Conservation (phyloP, 2,888 invertebrate genomes). For the Poecilus cupreus region DNA sequence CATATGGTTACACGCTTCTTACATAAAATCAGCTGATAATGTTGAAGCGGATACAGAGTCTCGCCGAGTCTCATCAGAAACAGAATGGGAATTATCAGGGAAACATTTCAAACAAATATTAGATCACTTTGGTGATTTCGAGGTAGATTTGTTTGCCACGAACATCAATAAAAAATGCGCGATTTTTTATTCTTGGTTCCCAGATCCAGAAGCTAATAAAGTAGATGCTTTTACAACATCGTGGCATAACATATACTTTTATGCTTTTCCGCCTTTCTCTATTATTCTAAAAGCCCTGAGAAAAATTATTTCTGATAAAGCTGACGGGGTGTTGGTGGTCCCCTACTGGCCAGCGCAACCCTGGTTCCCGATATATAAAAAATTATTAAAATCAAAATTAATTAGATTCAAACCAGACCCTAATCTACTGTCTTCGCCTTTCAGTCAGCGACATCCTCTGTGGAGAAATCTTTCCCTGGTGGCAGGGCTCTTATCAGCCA, state of each 20-base stretch:
- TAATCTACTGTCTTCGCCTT: constrained; percentile 63
- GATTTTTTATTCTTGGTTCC: not conserved
- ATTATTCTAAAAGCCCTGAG: constrained; percentile 51
- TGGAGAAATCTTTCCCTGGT: constrained; percentile 64
- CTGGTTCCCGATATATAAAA: constrained; percentile 61
- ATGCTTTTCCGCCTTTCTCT: constrained; percentile 62
- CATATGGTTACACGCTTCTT: constrained; percentile 50
- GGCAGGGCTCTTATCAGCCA: constrained; percentile 64
- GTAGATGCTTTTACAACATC: constrained; percentile 60
- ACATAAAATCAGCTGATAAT: constrained; percentile 42
- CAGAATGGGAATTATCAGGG: no score
- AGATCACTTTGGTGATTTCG: no score
- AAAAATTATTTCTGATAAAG: constrained; percentile 62
- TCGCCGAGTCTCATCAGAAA: not conserved
- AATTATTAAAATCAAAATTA: constrained; percentile 35
- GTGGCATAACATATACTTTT: constrained; percentile 45
- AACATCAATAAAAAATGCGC: no score
- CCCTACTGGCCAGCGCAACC: constrained; percentile 61
- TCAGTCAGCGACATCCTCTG: constrained; percentile 63
- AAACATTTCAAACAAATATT: no score
- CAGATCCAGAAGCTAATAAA: constrained; percentile 53
- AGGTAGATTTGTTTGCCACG: no score
- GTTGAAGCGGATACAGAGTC: constrained; percentile 53
- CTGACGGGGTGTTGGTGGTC: constrained; percentile 61
- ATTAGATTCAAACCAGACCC: constrained; percentile 57